Conservation (phyloP, 1,140 invertebrate species). For the Odontomachus brunneus region DNA sequence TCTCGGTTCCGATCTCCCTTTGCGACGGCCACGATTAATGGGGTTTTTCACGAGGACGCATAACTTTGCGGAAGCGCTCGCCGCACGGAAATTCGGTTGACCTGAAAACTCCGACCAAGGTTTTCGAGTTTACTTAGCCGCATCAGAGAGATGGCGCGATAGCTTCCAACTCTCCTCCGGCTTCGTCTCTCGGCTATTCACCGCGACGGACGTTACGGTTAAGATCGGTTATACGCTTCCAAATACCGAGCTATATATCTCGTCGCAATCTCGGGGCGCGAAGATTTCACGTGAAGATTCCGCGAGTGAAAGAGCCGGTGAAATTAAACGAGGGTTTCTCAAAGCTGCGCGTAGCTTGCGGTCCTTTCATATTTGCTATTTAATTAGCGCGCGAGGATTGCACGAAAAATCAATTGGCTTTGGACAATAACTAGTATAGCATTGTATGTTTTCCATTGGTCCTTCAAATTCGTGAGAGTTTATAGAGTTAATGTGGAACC, state of each 20-base stretch:
- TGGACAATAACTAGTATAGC: too few relatives aligned
- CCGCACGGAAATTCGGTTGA: constrained; percentile 48
- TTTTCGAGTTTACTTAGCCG: constrained; percentile 48
- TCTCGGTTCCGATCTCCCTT: constrained; percentile 30
- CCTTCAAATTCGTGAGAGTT: too few relatives aligned
- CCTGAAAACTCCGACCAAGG: constrained; percentile 42
- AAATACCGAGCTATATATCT: constrained; percentile 37
- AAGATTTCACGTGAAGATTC: constrained; percentile 50
- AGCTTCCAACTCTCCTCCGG: constrained; percentile 38
- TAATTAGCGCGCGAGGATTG: neutral
- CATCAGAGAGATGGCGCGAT: constrained; percentile 57
- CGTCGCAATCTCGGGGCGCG: constrained; percentile 32
- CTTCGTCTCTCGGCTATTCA: constrained; percentile 45
- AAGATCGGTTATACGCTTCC: constrained; percentile 52
- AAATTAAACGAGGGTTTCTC: constrained; percentile 23
- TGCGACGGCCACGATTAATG: constrained; percentile 44
- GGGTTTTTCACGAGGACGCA: constrained; percentile 45
- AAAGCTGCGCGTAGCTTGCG: neutral
- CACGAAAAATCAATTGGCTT: neutral
- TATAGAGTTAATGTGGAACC: too few relatives aligned
- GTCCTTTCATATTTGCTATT: neutral
- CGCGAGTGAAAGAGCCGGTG: constrained; percentile 25
- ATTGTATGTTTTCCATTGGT: too few relatives aligned
- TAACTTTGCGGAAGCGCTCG: constrained; percentile 13
- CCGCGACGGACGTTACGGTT: constrained; percentile 28